These are phyloP conservation scores for Leucophenga maculata DNA, from an alignment of 2,888 invertebrate genomes.

Conservation along the genomic window DNA sequence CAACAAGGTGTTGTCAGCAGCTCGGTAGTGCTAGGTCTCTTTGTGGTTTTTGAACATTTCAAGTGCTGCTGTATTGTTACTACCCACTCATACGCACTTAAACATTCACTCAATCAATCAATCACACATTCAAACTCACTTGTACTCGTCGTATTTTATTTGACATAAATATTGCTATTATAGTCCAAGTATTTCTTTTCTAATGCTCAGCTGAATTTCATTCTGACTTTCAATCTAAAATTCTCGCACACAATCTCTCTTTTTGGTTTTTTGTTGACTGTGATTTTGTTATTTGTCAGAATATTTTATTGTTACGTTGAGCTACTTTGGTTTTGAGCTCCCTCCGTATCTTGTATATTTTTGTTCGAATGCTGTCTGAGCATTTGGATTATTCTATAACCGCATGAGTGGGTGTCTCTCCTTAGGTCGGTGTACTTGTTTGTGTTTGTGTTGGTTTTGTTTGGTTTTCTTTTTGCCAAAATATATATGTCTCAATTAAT, in stretches of 20 bases:
- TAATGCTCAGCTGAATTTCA: too few species aligned
- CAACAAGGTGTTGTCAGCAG: constrained; percentile 8
- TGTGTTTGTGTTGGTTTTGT: constrained; percentile 9
- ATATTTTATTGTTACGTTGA: not conserved
- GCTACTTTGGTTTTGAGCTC: not conserved
- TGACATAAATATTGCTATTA: too few species aligned
- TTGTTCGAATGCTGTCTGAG: too few species aligned
- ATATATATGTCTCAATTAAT: constrained; percentile 47
- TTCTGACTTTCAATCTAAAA: too few species aligned
- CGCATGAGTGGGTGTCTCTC: not conserved
- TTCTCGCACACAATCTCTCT: too few species aligned
- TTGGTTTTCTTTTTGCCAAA: constrained; percentile 36
- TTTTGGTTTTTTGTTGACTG: not conserved
- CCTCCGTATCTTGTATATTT: too few species aligned
- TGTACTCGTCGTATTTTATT: too few species aligned
- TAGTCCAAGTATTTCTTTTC: too few species aligned
- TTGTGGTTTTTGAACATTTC: not conserved
- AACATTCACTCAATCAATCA: too few species aligned
- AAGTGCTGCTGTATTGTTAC: not conserved
- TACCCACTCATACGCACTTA: too few species aligned
- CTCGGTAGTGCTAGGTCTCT: not conserved
- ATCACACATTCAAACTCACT: too few species aligned
- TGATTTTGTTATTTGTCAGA: constrained; percentile 7
- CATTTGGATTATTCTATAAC: too few species aligned
- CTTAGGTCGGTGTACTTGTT: not conserved